Conservation (phyloP, 2,888 invertebrate species). For the Nematopogon swammerdamellus region DNA sequence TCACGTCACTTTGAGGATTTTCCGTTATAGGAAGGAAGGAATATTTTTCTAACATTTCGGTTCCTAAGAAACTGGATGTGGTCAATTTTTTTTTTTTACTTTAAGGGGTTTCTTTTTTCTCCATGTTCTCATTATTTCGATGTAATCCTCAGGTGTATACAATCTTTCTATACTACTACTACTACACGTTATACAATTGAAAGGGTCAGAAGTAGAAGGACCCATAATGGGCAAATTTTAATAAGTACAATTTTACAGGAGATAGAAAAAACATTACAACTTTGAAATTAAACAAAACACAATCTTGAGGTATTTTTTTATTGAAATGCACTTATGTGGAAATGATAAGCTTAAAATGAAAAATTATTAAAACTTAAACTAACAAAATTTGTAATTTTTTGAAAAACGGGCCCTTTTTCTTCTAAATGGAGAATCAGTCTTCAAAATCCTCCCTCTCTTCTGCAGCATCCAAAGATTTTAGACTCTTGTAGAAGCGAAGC, state of each 20-base stretch:
- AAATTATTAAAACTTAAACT: not conserved
- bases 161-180: constrained; percentile 7
- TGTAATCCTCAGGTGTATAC: constrained; percentile 10
- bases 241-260: not conserved
- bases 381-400: not conserved
- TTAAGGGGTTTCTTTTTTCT: constrained; percentile 11
- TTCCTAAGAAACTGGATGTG: no score
- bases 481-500: not conserved
- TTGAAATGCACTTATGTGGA: not conserved
- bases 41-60: no score
- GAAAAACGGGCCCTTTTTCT: not conserved
- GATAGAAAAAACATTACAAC: not conserved
- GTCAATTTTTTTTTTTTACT: constrained; percentile 10
- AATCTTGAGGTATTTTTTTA: not conserved
- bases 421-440: constrained; percentile 1
- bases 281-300: not conserved
- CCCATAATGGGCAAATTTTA: not conserved
- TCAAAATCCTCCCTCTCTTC: not conserved
- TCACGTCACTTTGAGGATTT: no score
- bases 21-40: no score
- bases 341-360: not conserved
- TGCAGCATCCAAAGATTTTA: not conserved
- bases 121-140: constrained; percentile 8
- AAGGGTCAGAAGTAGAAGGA: not conserved
- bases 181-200: not conserved